phyloP scores from a whole-genome alignment of 92 coral and sea anemone species.

The Nematostella vectensis region DNA sequence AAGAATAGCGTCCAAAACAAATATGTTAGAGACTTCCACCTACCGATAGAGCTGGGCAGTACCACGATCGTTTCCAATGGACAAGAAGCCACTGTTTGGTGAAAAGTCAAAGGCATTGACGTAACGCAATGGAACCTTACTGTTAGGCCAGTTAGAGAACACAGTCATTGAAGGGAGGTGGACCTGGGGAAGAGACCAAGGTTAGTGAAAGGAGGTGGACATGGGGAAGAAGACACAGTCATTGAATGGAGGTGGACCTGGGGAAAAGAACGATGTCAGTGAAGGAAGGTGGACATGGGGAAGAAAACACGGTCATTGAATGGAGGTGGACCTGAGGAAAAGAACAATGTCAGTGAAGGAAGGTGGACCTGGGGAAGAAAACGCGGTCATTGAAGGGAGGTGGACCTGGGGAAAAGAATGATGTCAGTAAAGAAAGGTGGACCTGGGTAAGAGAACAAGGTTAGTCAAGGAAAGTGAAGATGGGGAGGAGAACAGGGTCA shows the following conservation, averaged over 20 bases:
- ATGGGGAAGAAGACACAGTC: conserved; percentile 15
- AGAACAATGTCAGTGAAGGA: no score
- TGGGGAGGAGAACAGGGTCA: background rate
- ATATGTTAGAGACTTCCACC: no score
- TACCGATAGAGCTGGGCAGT: conserved; percentile 84
- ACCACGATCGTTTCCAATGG: conserved; percentile 86
- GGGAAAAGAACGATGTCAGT: background rate
- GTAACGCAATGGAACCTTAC: conserved; percentile 73
- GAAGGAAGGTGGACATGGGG: conserved; percentile 60
- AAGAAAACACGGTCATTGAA: background rate
- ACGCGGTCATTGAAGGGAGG: no score
- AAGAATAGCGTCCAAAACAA: no score
- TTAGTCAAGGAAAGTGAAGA: background rate
- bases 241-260: conserved; percentile 62
- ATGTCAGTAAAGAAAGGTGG: no score
- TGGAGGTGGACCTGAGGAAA: background rate
- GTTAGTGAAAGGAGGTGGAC: conserved; percentile 45
- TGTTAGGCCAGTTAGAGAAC: conserved; percentile 95
- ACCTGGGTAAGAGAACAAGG: no score
- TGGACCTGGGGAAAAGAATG: no score
- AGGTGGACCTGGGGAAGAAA: background rate
- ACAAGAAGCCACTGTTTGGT: conserved; percentile 91
- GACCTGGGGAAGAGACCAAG: conserved; percentile 28
- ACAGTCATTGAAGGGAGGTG: conserved; percentile 86
- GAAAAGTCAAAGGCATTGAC: conserved; percentile 79